Conservation (phyloP, 2,888 invertebrate genomes). For the Trichacis sp. region DNA sequence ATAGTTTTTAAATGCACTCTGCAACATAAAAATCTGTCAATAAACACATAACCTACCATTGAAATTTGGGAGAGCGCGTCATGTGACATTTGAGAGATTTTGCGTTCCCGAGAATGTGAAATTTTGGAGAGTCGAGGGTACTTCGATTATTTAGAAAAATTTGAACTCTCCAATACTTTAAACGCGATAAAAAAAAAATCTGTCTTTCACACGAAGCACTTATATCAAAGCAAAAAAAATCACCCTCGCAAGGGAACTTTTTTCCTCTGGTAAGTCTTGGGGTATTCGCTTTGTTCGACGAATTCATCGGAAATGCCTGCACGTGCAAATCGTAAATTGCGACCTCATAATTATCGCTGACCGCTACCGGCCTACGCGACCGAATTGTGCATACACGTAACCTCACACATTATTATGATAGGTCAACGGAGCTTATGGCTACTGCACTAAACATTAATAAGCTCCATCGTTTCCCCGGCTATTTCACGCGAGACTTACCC, state of each 20-base stretch:
- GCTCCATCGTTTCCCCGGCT: conserved; percentile 15
- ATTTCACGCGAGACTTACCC: conserved; percentile 25
- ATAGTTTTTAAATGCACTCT: too few relatives aligned
- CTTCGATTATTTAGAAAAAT: too few relatives aligned
- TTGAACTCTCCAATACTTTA: too few relatives aligned
- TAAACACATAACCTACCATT: too few relatives aligned
- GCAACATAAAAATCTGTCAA: too few relatives aligned
- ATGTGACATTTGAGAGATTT: too few relatives aligned
- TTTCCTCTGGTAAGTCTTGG: background rate
- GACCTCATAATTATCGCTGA: conserved; percentile 31
- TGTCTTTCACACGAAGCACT: too few relatives aligned
- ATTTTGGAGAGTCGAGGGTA: too few relatives aligned
- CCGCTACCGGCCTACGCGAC: conserved; percentile 15
- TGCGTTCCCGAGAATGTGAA: too few relatives aligned
- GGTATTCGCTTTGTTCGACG: conserved; percentile 9
- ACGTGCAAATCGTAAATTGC: conserved; percentile 33
- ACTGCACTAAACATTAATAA: conserved; percentile 33
- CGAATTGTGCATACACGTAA: conserved; percentile 1
- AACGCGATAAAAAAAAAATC: too few relatives aligned
- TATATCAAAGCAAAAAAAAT: too few relatives aligned
- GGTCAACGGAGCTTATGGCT: conserved; percentile 23
- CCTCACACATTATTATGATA: conserved; percentile 25
- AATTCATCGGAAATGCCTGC: conserved; percentile 24
- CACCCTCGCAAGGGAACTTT: background rate
- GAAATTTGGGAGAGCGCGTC: too few relatives aligned